Percentiles rank a stretch among this genome's conserved stretches.
phyloP scores from a whole-genome alignment of 2,888 invertebrate species.

The Cetonia aurata region DNA sequence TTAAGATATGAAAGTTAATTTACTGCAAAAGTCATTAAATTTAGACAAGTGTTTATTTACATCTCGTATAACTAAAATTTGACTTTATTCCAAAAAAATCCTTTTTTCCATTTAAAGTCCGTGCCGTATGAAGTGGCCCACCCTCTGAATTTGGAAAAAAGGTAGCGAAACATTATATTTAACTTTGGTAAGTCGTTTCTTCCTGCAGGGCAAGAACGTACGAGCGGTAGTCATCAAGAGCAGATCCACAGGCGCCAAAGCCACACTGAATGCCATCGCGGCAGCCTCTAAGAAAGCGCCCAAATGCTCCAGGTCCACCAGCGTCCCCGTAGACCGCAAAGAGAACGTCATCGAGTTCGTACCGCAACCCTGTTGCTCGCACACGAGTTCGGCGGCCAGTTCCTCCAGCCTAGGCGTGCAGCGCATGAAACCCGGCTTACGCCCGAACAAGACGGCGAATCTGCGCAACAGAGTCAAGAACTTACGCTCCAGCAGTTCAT shows the following conservation, averaged over 20 bases:
- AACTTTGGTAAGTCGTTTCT: constrained; percentile 61
- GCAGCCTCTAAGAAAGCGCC: constrained; percentile 41
- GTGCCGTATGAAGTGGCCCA: too few relatives aligned
- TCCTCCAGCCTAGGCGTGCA: constrained; percentile 43
- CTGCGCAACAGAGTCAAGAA: constrained; percentile 38
- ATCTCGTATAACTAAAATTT: too few relatives aligned
- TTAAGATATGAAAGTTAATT: too few relatives aligned
- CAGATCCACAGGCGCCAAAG: constrained; percentile 54
- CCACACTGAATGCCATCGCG: constrained; percentile 10
- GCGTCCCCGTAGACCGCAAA: constrained; percentile 60
- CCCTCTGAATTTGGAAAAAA: too few relatives aligned
- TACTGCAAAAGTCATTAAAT: too few relatives aligned
- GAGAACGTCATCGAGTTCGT: constrained; percentile 58
- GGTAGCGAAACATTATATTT: constrained; percentile 35
- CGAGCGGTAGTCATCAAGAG: constrained; percentile 56
- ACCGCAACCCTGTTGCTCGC: constrained; percentile 59
- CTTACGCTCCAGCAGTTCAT: constrained; percentile 8
- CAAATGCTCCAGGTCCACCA: constrained; percentile 45
- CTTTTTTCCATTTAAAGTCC: too few relatives aligned
- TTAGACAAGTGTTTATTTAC: too few relatives aligned
- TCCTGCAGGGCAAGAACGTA: constrained; percentile 60
- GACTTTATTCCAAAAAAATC: too few relatives aligned
- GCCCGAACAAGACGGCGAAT: constrained; percentile 32
- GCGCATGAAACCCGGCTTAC: constrained; percentile 25
- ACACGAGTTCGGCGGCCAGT: constrained; percentile 44